Base-by-base conservation (phyloP, 1,140 invertebrate species). In the Kradibia gibbosae region DNA sequence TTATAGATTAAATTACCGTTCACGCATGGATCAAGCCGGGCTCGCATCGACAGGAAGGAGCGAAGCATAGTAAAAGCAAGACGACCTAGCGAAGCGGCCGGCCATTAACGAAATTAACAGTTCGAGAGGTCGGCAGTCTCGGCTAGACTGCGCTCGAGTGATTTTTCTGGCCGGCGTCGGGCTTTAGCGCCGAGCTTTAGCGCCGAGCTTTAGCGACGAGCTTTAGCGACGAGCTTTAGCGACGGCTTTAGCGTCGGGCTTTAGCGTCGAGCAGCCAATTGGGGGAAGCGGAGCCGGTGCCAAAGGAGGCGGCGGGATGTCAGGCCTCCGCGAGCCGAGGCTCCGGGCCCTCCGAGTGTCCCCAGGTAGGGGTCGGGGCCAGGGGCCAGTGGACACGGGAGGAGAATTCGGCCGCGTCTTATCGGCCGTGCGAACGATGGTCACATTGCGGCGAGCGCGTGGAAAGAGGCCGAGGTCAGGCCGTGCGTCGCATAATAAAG, bases 401-500 rank as follows among this genome's bases (percentile, higher is more conserved):
- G n/a, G n/a, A n/a, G n/a, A n/a, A n/a, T n/a, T 42, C 39, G 65
- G n/a, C 31, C 84, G 83, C 65, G 84, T 85, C 87, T 89, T 88
- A 89, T 89, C 89, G 86, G 87, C 67, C 50, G 10, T 53, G 15
- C 50, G 3, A 20, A 53, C 28, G 28, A 62, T n/a, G n/a, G 10
- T 1, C 25, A 53, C 34, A 74, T 53, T 25, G 48, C 10, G 39
- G 87, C 85, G 88, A 86, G 82, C 84, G 85, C 85, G 84, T 84
- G 85, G 86, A 87, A 88, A 88, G n/a, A n/a, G 87, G 85, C 88
- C 87, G 88, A 88, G 87, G 88, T 89, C 88, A 89, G 83, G 84
- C 85, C 85, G 85, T 86, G 85, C 82, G 85, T 89, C 86, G 89
- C 87, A 89, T 88, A 89, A 89, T 88, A 88, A 78, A 78, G 20